Evolutionary conservation across 1,140 invertebrate genomes (phyloP).

Genomic region (Neodiprion lecontei): DNA sequence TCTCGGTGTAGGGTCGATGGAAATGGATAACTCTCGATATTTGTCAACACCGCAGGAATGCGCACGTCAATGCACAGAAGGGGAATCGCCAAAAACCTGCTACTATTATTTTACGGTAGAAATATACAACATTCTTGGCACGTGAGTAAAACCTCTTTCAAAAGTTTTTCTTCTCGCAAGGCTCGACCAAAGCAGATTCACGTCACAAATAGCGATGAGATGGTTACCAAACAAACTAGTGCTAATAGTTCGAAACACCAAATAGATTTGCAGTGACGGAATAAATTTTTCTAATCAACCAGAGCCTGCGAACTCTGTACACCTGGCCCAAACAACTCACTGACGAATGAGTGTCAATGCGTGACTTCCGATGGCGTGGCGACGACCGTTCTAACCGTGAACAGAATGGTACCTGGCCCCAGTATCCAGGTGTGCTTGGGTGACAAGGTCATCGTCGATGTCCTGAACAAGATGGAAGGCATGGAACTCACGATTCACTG

Average conservation of each 20-base stretch:
- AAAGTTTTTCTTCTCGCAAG: not conserved
- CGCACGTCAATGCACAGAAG: slow-evolving; percentile 75
- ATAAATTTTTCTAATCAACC: slow-evolving; percentile 8
- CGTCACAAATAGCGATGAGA: too few species aligned
- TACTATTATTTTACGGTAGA: slow-evolving; percentile 84
- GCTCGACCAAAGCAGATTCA: not conserved
- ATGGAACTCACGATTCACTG: slow-evolving; percentile 87
- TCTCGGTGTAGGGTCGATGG: not conserved
- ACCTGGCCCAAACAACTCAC: slow-evolving; percentile 78
- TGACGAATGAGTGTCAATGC: slow-evolving; percentile 81
- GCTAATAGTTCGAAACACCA: not conserved
- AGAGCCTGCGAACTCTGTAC: slow-evolving; percentile 86
- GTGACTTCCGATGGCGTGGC: slow-evolving; percentile 82
- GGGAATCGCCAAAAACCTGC: slow-evolving; percentile 76
- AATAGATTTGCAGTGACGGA: not conserved
- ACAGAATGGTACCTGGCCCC: slow-evolving; percentile 86
- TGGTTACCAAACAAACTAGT: not conserved
- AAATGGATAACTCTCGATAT: not conserved
- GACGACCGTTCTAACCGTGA: slow-evolving; percentile 78
- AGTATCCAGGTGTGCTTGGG: slow-evolving; percentile 86
- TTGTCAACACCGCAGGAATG: slow-evolving; percentile 72
- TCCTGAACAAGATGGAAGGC: slow-evolving; percentile 81
- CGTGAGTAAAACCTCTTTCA: slow-evolving; percentile 66
- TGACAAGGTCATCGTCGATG: slow-evolving; percentile 85
- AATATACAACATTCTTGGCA: slow-evolving; percentile 80